Conservation (phyloP, 1,140 invertebrate genomes). For the Dendroctonus ponderosae region DNA sequence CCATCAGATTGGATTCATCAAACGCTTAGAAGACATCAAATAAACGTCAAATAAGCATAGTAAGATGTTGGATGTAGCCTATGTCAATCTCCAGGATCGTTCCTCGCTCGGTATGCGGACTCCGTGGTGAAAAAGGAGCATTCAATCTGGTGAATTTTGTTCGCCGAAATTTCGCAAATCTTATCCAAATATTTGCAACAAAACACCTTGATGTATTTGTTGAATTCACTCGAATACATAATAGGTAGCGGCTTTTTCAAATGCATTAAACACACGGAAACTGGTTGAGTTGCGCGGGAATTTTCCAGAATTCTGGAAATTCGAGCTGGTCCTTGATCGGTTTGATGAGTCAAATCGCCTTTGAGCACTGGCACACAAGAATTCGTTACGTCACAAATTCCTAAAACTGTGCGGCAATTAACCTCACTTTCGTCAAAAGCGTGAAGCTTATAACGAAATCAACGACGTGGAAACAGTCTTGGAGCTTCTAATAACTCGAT, state of each 20-base stretch:
- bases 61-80: conserved; percentile 27
- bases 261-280: conserved; percentile 32
- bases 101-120: conserved; percentile 47
- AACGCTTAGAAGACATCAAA: conserved; percentile 41
- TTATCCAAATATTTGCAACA: conserved; percentile 42
- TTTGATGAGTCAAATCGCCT: not conserved
- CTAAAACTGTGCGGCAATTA: conserved; percentile 30
- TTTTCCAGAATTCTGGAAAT: not conserved
- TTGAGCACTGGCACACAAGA: not conserved
- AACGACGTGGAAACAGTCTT: conserved; percentile 39
- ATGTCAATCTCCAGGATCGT: conserved; percentile 51
- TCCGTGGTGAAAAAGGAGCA: conserved; percentile 42
- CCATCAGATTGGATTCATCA: conserved; percentile 34
- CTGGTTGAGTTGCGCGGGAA: not conserved
- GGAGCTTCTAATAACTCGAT: conserved; percentile 45
- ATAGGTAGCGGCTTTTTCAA: conserved; percentile 37
- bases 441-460: conserved; percentile 34
- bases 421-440: conserved; percentile 38
- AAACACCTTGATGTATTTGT: conserved; percentile 40
- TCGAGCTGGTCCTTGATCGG: not conserved
- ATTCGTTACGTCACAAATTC: conserved; percentile 33
- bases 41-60: conserved; percentile 45
- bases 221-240: conserved; percentile 45
- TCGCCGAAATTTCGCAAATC: conserved; percentile 43
- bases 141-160: conserved; percentile 47